These are phyloP conservation scores for Thysanoteuthis rhombus DNA, from an alignment of 2,888 invertebrate species.

Conservation along the genomic window DNA sequence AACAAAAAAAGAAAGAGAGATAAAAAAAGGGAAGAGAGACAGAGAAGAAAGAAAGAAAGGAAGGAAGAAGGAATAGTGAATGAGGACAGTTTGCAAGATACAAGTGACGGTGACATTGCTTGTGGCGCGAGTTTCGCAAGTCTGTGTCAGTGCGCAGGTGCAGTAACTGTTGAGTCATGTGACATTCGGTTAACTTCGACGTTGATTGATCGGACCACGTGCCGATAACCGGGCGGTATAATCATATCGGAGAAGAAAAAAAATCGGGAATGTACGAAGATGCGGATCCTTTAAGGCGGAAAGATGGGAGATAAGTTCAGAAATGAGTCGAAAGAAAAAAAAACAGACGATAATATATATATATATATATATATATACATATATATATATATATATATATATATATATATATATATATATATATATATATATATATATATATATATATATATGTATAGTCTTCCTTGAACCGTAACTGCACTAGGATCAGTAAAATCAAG, in stretches of 20 bases:
- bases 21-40: neutral
- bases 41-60: neutral
- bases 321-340: neutral
- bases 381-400: too few species aligned
- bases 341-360: too few species aligned
- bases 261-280: neutral
- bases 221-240: neutral
- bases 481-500: too few species aligned
- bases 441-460: too few species aligned
- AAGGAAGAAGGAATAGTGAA: neutral
- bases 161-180: neutral
- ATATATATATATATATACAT: too few species aligned
- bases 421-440: too few species aligned
- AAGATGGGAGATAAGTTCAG: neutral
- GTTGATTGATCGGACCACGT: neutral
- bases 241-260: neutral
- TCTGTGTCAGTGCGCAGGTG: neutral
- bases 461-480: too few species aligned
- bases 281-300: neutral
- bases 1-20: fast-evolving
- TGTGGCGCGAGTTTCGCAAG: neutral
- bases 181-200: neutral
- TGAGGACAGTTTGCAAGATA: neutral
- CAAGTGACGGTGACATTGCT: neutral
- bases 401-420: too few species aligned